Percentiles rank a stretch among this genome's conserved stretches.
Evolutionary conservation across 2,888 invertebrate genomes (phyloP).

Genomic region (Spilarctia lutea): DNA sequence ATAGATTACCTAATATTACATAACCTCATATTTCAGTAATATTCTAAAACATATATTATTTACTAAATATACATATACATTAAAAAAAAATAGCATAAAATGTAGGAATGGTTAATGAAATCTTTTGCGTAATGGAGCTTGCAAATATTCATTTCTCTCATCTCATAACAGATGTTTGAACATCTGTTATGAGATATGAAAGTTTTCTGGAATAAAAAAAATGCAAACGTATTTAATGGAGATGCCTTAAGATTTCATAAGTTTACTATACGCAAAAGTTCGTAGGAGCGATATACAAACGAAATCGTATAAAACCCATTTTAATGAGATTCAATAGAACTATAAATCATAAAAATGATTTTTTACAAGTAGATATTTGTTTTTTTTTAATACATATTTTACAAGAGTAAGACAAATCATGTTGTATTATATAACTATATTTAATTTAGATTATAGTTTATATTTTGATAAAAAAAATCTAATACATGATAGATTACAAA

Average conservation of each 20-base stretch:
- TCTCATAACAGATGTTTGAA: too few species aligned
- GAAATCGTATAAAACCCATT: slow-evolving; percentile 21
- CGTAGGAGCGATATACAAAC: slow-evolving; percentile 38
- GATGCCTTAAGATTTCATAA: not conserved
- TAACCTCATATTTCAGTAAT: slow-evolving; percentile 50
- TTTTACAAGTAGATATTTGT: slow-evolving; percentile 1
- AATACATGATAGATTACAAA: not conserved
- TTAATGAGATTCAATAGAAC: slow-evolving; percentile 44
- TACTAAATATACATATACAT: slow-evolving; percentile 52
- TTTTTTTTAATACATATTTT: not conserved
- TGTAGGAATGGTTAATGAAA: slow-evolving; percentile 46
- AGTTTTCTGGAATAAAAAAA: not conserved
- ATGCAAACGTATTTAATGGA: slow-evolving; percentile 5
- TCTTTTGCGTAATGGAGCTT: slow-evolving; percentile 26
- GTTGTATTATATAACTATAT: not conserved
- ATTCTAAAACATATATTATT: slow-evolving; percentile 51
- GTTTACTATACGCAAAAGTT: slow-evolving; percentile 21
- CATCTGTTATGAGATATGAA: not conserved
- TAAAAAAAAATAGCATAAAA: slow-evolving; percentile 44
- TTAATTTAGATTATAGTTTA: slow-evolving; percentile 9
- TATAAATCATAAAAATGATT: slow-evolving; percentile 29
- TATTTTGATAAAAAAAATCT: slow-evolving; percentile 15
- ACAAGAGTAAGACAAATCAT: not conserved
- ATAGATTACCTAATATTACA: slow-evolving; percentile 50
- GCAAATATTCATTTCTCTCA: not conserved